A percentile compares a stretch with the other conserved stretches of the same genome.
Conservation (phyloP, 1,140 invertebrate genomes). For the Maniola jurtina region DNA sequence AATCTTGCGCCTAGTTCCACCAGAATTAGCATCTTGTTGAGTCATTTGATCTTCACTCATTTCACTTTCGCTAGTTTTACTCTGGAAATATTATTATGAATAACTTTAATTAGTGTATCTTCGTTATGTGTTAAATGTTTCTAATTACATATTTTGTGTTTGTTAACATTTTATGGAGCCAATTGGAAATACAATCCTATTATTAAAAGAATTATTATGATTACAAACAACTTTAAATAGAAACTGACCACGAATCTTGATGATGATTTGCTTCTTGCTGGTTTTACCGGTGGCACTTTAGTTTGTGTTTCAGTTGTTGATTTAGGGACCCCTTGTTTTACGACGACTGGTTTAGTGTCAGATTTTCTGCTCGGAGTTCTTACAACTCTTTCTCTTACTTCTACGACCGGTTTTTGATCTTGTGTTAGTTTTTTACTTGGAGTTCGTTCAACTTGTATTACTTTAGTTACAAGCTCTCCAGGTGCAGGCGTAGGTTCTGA, state of each 20-base stretch:
- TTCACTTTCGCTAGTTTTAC: conserved; percentile 79
- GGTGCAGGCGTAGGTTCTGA: conserved; percentile 38
- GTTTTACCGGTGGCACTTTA: conserved; percentile 72
- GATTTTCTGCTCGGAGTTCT: conserved; percentile 68
- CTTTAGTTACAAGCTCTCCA: conserved; percentile 65
- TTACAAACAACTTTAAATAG: conserved; percentile 60
- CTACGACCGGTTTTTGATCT: conserved; percentile 65
- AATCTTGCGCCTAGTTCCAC: conserved; percentile 59
- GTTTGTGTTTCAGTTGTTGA: conserved; percentile 47
- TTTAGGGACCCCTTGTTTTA: conserved; percentile 48
- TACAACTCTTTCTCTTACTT: conserved; percentile 68
- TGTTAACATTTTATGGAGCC: conserved; percentile 34
- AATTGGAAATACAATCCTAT: conserved; percentile 61
- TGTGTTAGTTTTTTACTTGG: conserved; percentile 63
- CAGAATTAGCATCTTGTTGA: conserved; percentile 51
- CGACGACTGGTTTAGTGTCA: conserved; percentile 51
- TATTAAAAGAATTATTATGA: conserved; percentile 61
- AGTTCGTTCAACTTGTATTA: conserved; percentile 68
- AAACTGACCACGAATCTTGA: conserved; percentile 77
- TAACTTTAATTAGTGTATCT: conserved; percentile 54
- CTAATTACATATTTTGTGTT: conserved; percentile 19
- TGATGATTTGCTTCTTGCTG: conserved; percentile 75
- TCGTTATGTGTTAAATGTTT: conserved; percentile 21
- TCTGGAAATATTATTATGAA: conserved; percentile 73
- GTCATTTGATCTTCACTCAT: conserved; percentile 75